phyloP scores from a whole-genome alignment of 2,888 invertebrate genomes.

The Erebia ligea region DNA sequence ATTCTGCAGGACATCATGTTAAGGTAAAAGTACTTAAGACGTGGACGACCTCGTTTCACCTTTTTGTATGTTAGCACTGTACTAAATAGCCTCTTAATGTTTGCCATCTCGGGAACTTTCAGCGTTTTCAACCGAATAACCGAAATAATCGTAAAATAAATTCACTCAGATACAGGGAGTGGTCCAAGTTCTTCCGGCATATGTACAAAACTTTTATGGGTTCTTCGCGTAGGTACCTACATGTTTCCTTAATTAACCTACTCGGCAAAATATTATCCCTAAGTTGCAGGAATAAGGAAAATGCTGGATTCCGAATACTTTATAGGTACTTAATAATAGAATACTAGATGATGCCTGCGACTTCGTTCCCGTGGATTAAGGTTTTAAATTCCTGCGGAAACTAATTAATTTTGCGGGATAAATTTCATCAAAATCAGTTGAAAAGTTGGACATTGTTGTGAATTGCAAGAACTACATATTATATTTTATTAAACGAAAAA shows the following conservation, averaged over 20 bases:
- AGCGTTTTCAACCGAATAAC: not conserved
- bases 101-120: not conserved
- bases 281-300: not conserved
- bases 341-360: too few species aligned
- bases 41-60: not conserved
- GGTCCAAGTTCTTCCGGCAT: not conserved
- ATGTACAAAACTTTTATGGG: not conserved
- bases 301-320: not conserved
- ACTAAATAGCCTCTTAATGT: constrained; percentile 1
- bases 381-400: too few species aligned
- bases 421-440: too few species aligned
- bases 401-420: too few species aligned
- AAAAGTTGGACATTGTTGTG: too few species aligned
- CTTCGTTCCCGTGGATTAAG: too few species aligned
- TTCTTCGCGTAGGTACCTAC: too few species aligned
- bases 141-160: constrained; percentile 6
- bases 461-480: too few species aligned
- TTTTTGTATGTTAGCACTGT: not conserved
- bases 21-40: not conserved
- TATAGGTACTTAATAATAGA: too few species aligned
- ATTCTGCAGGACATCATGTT: not conserved
- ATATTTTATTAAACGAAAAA: too few species aligned
- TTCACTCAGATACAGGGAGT: not conserved
- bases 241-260: too few species aligned
- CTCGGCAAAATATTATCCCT: too few species aligned